Evolutionary conservation across 64 coral and sea anemone species (phyloP).

Genomic region (Montipora foliosa): DNA sequence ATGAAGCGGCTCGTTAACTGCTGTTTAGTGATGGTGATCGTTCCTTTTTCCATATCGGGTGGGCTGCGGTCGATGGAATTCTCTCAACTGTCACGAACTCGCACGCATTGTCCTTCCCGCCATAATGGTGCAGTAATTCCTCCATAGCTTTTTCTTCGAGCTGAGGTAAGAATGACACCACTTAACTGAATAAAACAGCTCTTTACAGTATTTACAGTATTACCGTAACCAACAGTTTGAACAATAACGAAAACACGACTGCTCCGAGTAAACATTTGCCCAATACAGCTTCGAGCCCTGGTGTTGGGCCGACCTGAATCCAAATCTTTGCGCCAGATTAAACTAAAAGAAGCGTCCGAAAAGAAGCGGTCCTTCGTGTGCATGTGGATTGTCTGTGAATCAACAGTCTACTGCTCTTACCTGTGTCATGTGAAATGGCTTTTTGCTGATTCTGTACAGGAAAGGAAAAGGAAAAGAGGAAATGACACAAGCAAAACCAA

Average conservation of each 20-base stretch:
- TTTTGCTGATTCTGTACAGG: conserved; percentile 11
- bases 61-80: conserved; percentile 43
- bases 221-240: neutral
- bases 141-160: conserved; percentile 75
- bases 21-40: conserved; percentile 8
- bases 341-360: too few species aligned
- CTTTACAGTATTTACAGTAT: neutral
- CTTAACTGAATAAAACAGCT: too few species aligned
- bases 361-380: too few species aligned
- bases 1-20: neutral
- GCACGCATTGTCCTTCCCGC: conserved; percentile 58
- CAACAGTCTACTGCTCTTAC: neutral
- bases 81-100: conserved; percentile 68
- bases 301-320: too few species aligned
- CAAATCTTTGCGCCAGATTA: too few species aligned
- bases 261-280: too few species aligned
- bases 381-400: too few species aligned
- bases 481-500: too few species aligned
- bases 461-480: neutral
- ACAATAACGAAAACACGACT: neutral
- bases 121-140: conserved; percentile 67
- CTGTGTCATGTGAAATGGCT: conserved; percentile 56
- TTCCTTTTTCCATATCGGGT: conserved; percentile 69
- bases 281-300: too few species aligned
- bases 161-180: neutral